These are phyloP conservation scores for Petaurus breviceps DNA, from an alignment of 2,113 vertebrate species.

Conservation along the genomic window DNA sequence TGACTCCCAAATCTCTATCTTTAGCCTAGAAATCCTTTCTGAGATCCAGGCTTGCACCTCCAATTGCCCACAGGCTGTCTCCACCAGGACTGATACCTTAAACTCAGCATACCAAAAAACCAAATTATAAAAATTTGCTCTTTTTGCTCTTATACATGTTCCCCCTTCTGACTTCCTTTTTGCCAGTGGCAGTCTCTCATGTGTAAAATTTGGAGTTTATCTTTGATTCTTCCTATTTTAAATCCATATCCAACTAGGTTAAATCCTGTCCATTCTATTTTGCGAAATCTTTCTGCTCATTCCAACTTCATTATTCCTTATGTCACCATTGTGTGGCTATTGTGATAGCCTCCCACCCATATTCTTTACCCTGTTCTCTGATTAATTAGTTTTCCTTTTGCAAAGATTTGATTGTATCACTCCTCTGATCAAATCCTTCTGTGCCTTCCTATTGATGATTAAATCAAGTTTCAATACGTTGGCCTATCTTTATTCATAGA, in stretches of 20 bases:
- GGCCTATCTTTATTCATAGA: not conserved
- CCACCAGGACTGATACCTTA: not conserved
- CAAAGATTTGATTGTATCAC: not conserved
- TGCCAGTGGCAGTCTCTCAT: not conserved
- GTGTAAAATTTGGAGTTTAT: not conserved
- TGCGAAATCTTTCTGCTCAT: not conserved
- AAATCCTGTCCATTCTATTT: not conserved
- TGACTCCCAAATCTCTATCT: not conserved
- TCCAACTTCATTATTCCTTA: not conserved
- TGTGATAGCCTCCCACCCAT: not conserved
- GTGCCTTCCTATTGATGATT: not conserved
- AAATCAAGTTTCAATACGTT: no score
- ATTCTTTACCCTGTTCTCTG: not conserved
- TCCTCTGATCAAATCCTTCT: not conserved
- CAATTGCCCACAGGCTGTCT: not conserved
- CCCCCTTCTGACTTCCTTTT: not conserved
- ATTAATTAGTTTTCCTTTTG: not conserved
- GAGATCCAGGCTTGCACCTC: not conserved
- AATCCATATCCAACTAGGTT: not conserved
- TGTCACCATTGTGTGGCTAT: not conserved
- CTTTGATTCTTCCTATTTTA: not conserved
- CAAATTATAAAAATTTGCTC: not conserved
- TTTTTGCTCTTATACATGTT: not conserved
- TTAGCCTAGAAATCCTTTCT: not conserved
- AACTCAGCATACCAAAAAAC: no score